Conservation (phyloP, 2,797 vertebrate genomes). For the Poeciliopsis presidionis region DNA sequence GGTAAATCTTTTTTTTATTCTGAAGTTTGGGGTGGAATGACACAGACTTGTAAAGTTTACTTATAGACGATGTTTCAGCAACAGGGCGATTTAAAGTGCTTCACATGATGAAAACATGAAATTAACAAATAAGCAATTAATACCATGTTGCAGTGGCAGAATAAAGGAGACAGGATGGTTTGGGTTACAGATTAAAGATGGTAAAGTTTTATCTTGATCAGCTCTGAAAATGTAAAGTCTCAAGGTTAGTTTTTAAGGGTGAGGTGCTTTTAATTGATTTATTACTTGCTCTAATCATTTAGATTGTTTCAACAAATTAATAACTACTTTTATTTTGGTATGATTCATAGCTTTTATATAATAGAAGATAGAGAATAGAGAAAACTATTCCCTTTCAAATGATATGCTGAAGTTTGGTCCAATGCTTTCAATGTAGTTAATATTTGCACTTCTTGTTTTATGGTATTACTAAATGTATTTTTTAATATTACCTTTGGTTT, state of each 20-base stretch:
- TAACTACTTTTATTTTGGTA: not conserved
- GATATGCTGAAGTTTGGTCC: not conserved
- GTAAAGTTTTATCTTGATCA: not conserved
- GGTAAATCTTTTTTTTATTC: not conserved
- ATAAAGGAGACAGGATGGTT: too few species aligned
- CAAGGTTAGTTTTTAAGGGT: not conserved
- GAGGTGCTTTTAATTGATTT: not conserved
- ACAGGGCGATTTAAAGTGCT: too few species aligned
- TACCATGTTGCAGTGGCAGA: too few species aligned
- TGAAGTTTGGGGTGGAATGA: not conserved
- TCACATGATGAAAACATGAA: too few species aligned
- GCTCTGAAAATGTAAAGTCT: not conserved
- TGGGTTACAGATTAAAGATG: too few species aligned
- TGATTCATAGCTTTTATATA: not conserved
- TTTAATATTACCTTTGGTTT: not conserved
- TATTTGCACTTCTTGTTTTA: not conserved
- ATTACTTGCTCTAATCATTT: not conserved
- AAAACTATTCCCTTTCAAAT: not conserved
- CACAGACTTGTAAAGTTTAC: too few species aligned
- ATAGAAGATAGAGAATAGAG: not conserved
- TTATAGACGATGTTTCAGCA: too few species aligned
- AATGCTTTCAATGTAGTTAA: not conserved
- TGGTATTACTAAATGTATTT: not conserved
- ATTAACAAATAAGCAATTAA: too few species aligned
- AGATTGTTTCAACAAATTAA: not conserved